These are phyloP conservation scores for Dicaeum eximium DNA, from an alignment of 2,113 vertebrate genomes.

Conservation along the genomic window DNA sequence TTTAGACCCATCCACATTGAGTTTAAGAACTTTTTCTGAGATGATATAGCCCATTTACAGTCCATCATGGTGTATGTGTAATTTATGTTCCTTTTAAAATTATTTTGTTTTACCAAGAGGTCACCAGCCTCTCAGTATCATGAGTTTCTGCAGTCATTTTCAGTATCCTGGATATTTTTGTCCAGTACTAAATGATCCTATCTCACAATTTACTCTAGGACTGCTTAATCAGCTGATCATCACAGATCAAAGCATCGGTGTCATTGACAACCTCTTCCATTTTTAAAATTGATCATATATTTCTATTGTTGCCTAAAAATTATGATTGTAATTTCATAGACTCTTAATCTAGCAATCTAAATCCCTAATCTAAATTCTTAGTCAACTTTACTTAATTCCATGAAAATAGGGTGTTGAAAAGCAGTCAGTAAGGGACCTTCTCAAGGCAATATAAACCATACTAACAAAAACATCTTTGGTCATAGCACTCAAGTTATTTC, in stretches of 20 bases:
- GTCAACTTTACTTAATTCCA: background rate
- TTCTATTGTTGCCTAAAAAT: background rate
- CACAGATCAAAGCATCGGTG: background rate
- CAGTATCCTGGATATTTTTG: background rate
- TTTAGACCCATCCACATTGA: background rate
- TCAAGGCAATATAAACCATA: background rate
- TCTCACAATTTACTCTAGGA: background rate
- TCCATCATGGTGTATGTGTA: fast-evolving
- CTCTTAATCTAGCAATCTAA: background rate
- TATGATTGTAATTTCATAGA: background rate
- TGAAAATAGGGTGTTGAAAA: background rate
- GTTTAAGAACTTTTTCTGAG: background rate
- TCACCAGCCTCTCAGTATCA: background rate
- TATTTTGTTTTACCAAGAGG: background rate
- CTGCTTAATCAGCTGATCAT: background rate
- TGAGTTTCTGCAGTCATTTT: background rate
- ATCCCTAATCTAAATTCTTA: background rate
- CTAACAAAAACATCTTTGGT: background rate
- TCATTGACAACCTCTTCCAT: background rate
- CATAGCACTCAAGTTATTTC: background rate
- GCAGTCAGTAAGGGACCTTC: background rate
- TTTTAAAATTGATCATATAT: background rate
- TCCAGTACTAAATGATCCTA: background rate
- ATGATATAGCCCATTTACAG: background rate
- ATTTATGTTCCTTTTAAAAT: background rate